Base-by-base conservation (phyloP, 2,888 invertebrate genomes). In the Cataglyphis albicans region DNA sequence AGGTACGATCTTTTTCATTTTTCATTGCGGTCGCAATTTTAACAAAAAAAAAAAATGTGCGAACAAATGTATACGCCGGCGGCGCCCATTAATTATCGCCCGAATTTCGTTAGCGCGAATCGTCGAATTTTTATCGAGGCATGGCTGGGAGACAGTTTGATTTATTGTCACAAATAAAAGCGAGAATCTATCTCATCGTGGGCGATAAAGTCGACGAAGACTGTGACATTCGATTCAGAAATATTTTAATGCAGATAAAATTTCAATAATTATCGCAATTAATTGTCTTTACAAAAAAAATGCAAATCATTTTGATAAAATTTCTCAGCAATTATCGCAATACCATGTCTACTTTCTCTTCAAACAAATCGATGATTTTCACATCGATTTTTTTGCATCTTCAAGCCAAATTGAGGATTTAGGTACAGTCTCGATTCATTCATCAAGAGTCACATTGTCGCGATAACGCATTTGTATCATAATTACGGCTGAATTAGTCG, bases 81-180 rank as follows among this genome's bases (percentile, higher is more conserved):
- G 32, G 38, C 2, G 80, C 84, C 76, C 90, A 86, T 89, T 89
- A 90, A 89, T 89, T 89, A 89, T 90, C 85, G 74, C 32, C 29
- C 74, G 86, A 90, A 90, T 90, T 86, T 76, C 10, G 41, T 68
- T 52, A 52, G 18, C 61, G 84, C 88, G 82, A 76, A 82, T 84
- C 80, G 84, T 81, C 76, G 72, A 78, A 81, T 81, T 89, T 88
- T 89, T 86, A 89, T 89, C 63, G 89, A 81, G 82, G 57, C 21
- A 74, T 15, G 78, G 35, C 41, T 61, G 48, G 25, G 61, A 25
- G 59, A 29, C 44, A 29, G 25, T 70, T 48, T 89, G 88, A 89
- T 90, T 90, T 88, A 89, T 89, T 76, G 81, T 67, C 65, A 72
- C 4, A 72, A 83, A 83, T 84, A 86, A 85, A 82, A 87, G 85